A percentile compares a stretch with the other conserved stretches of the same genome.
phyloP scores from a whole-genome alignment of 2,797 vertebrate genomes.

The Myiothlypis coronata region DNA sequence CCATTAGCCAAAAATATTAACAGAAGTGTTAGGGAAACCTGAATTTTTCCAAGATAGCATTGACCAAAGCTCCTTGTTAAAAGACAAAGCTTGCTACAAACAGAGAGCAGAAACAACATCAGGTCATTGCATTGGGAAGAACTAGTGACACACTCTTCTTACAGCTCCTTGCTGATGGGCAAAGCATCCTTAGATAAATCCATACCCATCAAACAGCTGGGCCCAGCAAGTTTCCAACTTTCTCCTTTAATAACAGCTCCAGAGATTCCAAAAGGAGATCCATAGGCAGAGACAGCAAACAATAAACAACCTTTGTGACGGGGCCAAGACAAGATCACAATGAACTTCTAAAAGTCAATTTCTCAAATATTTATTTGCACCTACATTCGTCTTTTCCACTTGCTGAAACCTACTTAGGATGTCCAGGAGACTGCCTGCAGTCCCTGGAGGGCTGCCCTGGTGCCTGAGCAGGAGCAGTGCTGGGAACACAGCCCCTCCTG shows the following conservation, averaged over 20 bases:
- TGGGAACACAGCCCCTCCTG: neutral
- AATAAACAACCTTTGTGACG: neutral
- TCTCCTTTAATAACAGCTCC: neutral
- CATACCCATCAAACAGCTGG: neutral
- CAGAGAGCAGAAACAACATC: neutral
- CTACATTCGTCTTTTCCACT: neutral
- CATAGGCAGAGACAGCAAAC: neutral
- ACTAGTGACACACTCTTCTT: accelerated
- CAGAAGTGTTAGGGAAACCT: neutral
- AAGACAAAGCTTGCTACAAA: neutral
- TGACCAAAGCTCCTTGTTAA: neutral
- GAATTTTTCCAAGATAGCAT: neutral
- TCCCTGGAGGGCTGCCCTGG: neutral
- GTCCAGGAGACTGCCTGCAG: accelerated
- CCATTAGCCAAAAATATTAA: neutral
- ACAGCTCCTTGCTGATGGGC: neutral
- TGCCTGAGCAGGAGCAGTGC: accelerated
- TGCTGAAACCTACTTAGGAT: neutral
- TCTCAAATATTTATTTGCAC: neutral
- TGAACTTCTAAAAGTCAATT: neutral
- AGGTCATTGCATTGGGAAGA: neutral
- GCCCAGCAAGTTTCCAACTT: neutral
- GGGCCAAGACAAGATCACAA: neutral
- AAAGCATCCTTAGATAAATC: neutral
- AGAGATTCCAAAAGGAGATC: neutral